Percentiles rank a stretch among this genome's conserved stretches.
Evolutionary conservation across 2,797 vertebrate species (phyloP).

Genomic region (Lepilemur ruficaudatus): DNA sequence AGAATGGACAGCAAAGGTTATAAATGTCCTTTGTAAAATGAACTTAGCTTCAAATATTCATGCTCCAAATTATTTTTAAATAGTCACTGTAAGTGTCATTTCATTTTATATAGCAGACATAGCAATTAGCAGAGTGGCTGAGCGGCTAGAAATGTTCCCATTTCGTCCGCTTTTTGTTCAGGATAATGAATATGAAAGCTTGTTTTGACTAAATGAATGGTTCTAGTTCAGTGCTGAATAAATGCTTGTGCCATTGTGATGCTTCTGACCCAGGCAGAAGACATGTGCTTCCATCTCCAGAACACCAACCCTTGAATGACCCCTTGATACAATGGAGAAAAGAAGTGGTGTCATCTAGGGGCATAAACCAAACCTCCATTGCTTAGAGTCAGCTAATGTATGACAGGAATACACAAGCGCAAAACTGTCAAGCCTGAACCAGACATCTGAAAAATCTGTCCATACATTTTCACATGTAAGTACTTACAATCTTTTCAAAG

Average conservation of each 20-base stretch:
- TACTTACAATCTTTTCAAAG: conserved; percentile 7
- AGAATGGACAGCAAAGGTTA: conserved; percentile 32
- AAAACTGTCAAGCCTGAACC: neutral
- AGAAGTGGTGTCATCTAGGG: neutral
- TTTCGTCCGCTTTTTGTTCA: conserved; percentile 58
- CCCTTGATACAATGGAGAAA: neutral
- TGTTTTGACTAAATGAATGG: conserved; percentile 57
- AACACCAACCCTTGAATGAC: conserved; percentile 19
- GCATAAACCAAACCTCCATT: neutral
- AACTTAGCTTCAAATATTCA: conserved; percentile 59
- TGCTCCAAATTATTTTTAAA: conserved; percentile 61
- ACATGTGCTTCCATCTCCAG: neutral
- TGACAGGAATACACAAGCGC: neutral
- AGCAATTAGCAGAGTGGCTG: conserved; percentile 50
- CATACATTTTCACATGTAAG: neutral
- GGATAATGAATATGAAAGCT: conserved; percentile 59
- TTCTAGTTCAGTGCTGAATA: conserved; percentile 34
- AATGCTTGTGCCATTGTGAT: neutral
- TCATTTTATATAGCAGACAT: conserved; percentile 31
- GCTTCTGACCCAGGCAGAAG: conserved; percentile 24
- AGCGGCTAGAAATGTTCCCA: conserved; percentile 44
- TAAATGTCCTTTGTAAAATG: conserved; percentile 58
- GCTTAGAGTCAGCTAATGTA: neutral
- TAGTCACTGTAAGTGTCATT: conserved; percentile 50
- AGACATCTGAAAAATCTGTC: neutral